phyloP scores from a whole-genome alignment of 2,113 vertebrate genomes.

The Clarias batrachus region DNA sequence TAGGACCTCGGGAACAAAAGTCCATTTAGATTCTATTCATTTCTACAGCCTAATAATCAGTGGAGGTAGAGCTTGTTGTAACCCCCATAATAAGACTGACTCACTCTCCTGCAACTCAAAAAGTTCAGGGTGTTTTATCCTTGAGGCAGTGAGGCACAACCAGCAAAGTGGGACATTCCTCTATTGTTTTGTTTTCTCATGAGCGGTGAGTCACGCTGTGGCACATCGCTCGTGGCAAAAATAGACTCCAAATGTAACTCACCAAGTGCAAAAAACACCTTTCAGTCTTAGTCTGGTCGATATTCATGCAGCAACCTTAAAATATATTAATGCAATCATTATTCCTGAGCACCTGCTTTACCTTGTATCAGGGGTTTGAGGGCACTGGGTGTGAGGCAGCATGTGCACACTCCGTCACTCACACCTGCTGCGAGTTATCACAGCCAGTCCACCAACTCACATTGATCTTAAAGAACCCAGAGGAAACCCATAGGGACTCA shows the following conservation, averaged over 20 bases:
- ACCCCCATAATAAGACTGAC: background rate
- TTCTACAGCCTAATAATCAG: background rate
- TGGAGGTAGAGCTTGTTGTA: background rate
- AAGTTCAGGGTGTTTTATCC: background rate
- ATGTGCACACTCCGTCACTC: background rate
- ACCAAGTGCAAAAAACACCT: background rate
- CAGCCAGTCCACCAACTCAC: background rate
- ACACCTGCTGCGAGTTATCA: background rate
- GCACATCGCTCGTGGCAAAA: slow-evolving; percentile 6
- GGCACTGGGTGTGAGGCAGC: background rate
- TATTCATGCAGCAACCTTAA: background rate
- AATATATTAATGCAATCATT: background rate
- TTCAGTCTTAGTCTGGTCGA: background rate
- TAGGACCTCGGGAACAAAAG: background rate
- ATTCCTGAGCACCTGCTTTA: background rate
- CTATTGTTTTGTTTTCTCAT: background rate
- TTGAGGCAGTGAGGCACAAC: background rate
- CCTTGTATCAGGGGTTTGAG: background rate
- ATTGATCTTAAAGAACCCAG: background rate
- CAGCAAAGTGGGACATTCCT: slow-evolving; percentile 9
- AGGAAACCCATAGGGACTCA: background rate
- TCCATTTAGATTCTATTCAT: background rate
- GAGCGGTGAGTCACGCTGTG: background rate
- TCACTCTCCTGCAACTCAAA: background rate
- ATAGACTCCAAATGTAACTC: background rate